These are phyloP conservation scores for Alfaro cultratus DNA, from an alignment of 2,797 vertebrate genomes.

Conservation along the genomic window DNA sequence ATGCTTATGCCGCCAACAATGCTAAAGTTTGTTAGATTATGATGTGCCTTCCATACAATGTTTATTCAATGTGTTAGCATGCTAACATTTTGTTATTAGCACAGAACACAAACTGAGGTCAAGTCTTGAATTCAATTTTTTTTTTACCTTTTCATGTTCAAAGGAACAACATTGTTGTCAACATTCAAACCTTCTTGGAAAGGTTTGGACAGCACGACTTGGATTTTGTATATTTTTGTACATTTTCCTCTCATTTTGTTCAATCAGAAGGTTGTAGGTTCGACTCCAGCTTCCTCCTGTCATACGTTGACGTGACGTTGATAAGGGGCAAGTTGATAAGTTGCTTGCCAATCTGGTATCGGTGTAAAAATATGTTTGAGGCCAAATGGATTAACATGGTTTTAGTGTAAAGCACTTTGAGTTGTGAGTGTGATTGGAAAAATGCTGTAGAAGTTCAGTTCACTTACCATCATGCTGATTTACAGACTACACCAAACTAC, in stretches of 20 bases:
- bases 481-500: background rate
- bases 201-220: background rate
- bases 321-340: too few relatives aligned
- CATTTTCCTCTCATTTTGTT: background rate
- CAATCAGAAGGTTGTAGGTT: too few relatives aligned
- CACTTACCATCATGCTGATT: background rate
- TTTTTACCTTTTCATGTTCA: background rate
- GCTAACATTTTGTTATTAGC: conserved; percentile 6
- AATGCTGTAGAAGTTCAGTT: too few relatives aligned
- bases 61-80: background rate
- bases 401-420: too few relatives aligned
- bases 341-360: too few relatives aligned
- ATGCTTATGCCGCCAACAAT: background rate
- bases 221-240: background rate
- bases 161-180: background rate
- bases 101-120: background rate
- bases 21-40: background rate
- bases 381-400: too few relatives aligned
- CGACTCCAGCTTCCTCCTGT: too few relatives aligned
- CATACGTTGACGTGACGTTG: too few relatives aligned
- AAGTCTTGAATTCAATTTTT: background rate
- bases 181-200: background rate
- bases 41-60: background rate
- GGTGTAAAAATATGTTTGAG: too few relatives aligned
- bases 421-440: too few relatives aligned